Percentiles rank a stretch among this genome's conserved stretches.
Evolutionary conservation across 2,888 invertebrate genomes (phyloP).

Genomic region (Alcis repandata): DNA sequence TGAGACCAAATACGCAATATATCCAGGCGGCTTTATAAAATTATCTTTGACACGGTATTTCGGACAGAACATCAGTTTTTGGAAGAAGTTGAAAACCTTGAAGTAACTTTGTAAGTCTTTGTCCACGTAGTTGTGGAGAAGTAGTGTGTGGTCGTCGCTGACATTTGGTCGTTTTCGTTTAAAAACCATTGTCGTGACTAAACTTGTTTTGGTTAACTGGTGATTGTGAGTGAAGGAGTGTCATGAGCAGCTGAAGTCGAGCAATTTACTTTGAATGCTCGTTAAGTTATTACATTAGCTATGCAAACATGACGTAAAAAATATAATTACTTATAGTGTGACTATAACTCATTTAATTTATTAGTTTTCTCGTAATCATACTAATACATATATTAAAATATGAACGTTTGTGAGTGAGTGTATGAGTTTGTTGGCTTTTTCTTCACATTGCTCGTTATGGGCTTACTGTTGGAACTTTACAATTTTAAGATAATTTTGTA

Average conservation of each 20-base stretch:
- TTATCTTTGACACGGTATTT: slow-evolving; percentile 23
- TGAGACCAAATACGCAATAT: not conserved
- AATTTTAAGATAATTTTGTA: too few relatives aligned
- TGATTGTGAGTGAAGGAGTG: not conserved
- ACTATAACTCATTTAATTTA: too few relatives aligned
- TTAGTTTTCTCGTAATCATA: too few relatives aligned
- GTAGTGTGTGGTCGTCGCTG: not conserved
- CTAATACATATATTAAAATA: too few relatives aligned
- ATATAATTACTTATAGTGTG: not conserved
- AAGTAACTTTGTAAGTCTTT: slow-evolving; percentile 23
- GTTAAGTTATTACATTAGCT: not conserved
- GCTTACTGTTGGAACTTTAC: too few relatives aligned
- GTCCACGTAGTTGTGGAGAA: slow-evolving; percentile 7
- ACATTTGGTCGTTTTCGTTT: not conserved
- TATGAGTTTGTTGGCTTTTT: too few relatives aligned
- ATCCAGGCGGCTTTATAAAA: slow-evolving; percentile 12
- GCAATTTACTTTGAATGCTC: not conserved
- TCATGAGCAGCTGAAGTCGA: not conserved
- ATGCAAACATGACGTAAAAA: not conserved
- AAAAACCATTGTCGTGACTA: not conserved
- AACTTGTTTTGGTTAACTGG: not conserved
- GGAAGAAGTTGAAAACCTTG: slow-evolving; percentile 13
- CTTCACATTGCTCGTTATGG: too few relatives aligned
- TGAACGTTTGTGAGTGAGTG: too few relatives aligned
- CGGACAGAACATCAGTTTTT: not conserved